Percentiles rank a stretch among this genome's conserved stretches.
These are phyloP conservation scores for Diglossa cyanea DNA, from an alignment of 2,797 vertebrate species.

Conservation along the genomic window DNA sequence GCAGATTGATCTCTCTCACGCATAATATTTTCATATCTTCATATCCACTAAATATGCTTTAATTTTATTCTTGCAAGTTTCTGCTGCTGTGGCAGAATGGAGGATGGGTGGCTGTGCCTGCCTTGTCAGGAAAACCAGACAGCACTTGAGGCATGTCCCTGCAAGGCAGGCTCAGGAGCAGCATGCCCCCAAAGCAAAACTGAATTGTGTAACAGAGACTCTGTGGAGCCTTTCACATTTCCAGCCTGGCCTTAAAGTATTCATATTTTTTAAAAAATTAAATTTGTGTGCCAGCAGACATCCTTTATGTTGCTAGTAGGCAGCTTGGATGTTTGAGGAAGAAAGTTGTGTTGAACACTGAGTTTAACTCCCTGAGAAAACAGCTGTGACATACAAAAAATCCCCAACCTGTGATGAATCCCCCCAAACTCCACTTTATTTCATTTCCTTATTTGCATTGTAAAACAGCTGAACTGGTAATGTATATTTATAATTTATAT, in stretches of 20 bases:
- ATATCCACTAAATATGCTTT: neutral
- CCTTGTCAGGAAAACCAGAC: neutral
- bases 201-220: neutral
- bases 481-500: neutral
- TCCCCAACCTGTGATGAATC: neutral
- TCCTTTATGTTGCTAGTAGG: neutral
- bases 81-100: neutral
- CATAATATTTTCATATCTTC: neutral
- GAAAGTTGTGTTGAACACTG: neutral
- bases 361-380: neutral
- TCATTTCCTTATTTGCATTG: neutral
- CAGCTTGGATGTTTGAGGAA: neutral
- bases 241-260: neutral
- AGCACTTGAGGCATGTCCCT: neutral
- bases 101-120: neutral
- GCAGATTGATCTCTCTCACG: neutral
- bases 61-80: neutral
- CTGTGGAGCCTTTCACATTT: neutral
- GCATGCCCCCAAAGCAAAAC: neutral
- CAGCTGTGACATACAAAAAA: neutral
- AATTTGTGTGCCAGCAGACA: accelerated
- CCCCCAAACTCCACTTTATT: neutral
- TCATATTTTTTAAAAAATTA: neutral
- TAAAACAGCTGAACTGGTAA: neutral
- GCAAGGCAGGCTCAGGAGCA: neutral